Conservation (phyloP, 2,113 vertebrate species). For the Thinocorus orbignyianus region DNA sequence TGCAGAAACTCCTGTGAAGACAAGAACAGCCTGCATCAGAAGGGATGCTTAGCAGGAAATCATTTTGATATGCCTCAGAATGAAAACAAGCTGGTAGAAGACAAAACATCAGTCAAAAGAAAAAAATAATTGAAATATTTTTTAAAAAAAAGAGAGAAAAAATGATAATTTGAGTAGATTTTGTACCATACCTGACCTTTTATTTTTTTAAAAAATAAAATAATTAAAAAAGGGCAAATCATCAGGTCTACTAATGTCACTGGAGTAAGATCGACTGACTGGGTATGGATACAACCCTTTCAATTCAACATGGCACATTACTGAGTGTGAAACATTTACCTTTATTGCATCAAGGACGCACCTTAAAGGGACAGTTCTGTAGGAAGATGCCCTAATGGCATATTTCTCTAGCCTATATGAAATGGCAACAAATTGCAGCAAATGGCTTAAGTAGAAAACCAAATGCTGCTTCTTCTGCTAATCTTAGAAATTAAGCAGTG, state of each 20-base stretch:
- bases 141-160: neutral
- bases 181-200: neutral
- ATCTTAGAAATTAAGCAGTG: neutral
- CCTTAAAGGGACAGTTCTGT: neutral
- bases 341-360: neutral
- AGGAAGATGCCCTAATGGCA: neutral
- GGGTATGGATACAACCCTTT: neutral
- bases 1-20: conserved; percentile 89
- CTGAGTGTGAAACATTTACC: neutral
- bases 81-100: neutral
- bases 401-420: neutral
- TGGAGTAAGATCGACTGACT: neutral
- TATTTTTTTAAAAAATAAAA: neutral
- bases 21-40: conserved; percentile 30
- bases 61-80: neutral
- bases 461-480: neutral
- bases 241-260: neutral
- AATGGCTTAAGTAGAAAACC: neutral
- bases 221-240: neutral
- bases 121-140: neutral
- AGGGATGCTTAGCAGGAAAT: neutral
- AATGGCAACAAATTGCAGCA: neutral
- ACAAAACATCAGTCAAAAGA: neutral
- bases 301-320: neutral
- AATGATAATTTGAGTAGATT: neutral